Base-by-base conservation (phyloP, 2,113 vertebrate species). In the Corapipo altera region DNA sequence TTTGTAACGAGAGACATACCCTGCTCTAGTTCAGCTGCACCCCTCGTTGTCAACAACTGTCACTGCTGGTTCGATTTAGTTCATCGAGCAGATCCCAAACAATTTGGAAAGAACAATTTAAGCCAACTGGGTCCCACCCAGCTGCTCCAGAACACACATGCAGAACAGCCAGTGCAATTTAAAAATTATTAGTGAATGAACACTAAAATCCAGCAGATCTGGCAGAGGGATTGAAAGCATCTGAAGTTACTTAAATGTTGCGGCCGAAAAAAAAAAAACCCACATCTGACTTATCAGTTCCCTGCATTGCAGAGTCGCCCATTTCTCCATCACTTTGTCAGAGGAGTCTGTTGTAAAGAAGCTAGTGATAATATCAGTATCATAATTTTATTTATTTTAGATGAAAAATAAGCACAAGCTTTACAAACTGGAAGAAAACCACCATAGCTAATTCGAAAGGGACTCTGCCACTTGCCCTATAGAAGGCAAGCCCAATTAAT, bases 51-150 rank as follows among this genome's bases (percentile, higher is more conserved):
- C 82, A 95, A 19, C 88, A 79, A 67, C 89, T 91, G 89, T 79
- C 85, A 96, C 35, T 85, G 83, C 49, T 0, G 4, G 49, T 55
- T 89, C 64, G 0, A 85, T 93, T 96, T 64, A 96, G 55, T 39
- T 52, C 76, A 83, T 78, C 85, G 85, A 95, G 79, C 66, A 94
- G 75, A 91, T 87, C 39, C 88, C 85, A 43, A 87, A 71, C 55
- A 79, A 95, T 80, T 85, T 37, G 75, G 78, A 88, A 93, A 88
- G 78, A 89, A 77, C 85, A 12, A 94, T 81, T 95, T 70, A 82
- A 94, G 66, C 59, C 7, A 30, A 91, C 55, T 41, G 48, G 30
- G 88, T 91, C 67, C 91, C 78, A 93, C 71, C 71, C 78, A 3
- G 58, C 61, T 88, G 58, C 82, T 93, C 78, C 64, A 96, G 88